phyloP scores from a whole-genome alignment of 2,888 invertebrate species.

The Clistopyga incitator region DNA sequence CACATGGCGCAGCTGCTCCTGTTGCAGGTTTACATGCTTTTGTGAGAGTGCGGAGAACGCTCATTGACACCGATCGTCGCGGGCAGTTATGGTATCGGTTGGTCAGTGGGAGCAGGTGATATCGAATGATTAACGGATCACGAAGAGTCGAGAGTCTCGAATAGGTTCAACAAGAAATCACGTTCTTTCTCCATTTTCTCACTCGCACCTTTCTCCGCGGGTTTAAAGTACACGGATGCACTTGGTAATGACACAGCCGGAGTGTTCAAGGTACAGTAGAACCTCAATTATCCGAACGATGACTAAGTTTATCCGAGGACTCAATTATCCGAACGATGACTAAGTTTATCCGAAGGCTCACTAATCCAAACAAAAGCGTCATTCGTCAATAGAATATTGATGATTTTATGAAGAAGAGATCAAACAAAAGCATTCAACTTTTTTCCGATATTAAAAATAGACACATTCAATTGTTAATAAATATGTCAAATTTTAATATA shows the following conservation, averaged over 20 bases:
- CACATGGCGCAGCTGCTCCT: slow-evolving; percentile 12
- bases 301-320: too few species aligned
- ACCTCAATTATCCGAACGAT: too few species aligned
- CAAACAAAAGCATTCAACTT: too few species aligned
- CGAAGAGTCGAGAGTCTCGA: background rate
- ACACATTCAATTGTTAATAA: too few species aligned
- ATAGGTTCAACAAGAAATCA: background rate
- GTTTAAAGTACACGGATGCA: slow-evolving; percentile 2
- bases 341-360: too few species aligned
- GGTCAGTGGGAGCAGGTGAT: slow-evolving; percentile 3
- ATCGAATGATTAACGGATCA: slow-evolving; percentile 15
- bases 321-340: too few species aligned
- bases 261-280: too few species aligned
- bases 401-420: too few species aligned
- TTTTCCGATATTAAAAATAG: too few species aligned
- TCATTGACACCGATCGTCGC: slow-evolving; percentile 14
- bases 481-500: too few species aligned
- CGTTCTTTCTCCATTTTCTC: background rate
- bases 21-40: background rate
- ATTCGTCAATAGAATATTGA: too few species aligned
- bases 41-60: background rate
- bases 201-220: background rate
- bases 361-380: too few species aligned
- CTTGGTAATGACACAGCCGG: background rate
- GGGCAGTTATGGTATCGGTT: background rate